Evolutionary conservation across 1,140 invertebrate genomes (phyloP).

Genomic region (Bombus polaris): DNA sequence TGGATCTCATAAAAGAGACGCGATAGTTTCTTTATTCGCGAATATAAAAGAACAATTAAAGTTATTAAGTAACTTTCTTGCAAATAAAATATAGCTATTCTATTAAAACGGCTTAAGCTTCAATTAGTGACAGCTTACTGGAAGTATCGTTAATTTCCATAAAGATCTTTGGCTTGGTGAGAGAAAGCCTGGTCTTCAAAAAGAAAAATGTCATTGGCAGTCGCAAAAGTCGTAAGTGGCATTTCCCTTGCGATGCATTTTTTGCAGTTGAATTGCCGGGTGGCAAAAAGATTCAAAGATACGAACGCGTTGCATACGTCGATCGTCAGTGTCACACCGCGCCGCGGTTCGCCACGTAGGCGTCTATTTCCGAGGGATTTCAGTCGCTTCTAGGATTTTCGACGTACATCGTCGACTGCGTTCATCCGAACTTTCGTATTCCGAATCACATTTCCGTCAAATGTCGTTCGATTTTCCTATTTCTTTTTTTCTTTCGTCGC

Average conservation of each 20-base stretch:
- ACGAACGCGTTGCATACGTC: neutral
- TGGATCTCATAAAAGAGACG: no score
- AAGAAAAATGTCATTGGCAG: no score
- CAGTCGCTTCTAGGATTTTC: neutral
- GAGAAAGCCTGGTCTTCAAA: no score
- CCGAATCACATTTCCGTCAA: constrained; percentile 7
- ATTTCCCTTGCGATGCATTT: neutral
- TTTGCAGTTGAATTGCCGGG: neutral
- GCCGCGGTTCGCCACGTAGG: neutral
- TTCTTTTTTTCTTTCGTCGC: neutral
- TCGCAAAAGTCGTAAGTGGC: no score
- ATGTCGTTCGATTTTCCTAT: neutral
- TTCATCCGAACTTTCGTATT: constrained; percentile 17
- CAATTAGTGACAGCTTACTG: no score
- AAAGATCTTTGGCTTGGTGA: no score
- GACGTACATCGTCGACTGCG: constrained; percentile 3
- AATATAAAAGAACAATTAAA: no score
- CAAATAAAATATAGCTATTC: no score
- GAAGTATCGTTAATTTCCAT: no score
- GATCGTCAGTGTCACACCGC: constrained; percentile 13
- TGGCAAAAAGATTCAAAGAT: neutral
- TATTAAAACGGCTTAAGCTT: no score
- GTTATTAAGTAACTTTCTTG: no score
- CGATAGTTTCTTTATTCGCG: no score
- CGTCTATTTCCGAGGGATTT: constrained; percentile 14